A percentile compares a stretch with the other conserved stretches of the same genome.
These are phyloP conservation scores for Digitonthophagus gazella DNA, from an alignment of 2,888 invertebrate genomes.

Conservation along the genomic window DNA sequence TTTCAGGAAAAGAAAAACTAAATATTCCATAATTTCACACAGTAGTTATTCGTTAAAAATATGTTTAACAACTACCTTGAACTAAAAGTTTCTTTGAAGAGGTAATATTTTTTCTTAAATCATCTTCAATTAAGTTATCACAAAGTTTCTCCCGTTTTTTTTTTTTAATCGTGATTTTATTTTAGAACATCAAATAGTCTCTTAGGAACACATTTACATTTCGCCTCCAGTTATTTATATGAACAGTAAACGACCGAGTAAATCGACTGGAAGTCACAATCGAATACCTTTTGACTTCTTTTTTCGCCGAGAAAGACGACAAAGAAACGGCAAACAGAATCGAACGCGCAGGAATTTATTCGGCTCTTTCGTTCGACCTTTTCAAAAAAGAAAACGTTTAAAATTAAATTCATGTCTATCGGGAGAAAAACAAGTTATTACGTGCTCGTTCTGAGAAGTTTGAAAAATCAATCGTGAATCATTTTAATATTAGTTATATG, in stretches of 20 bases:
- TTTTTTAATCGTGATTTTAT: neutral
- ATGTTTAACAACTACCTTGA: no score
- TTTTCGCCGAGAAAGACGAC: neutral
- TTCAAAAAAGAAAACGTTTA: neutral
- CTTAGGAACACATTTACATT: neutral
- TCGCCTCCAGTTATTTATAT: neutral
- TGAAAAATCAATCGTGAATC: no score
- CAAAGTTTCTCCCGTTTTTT: no score
- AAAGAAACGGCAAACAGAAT: neutral
- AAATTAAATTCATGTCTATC: no score
- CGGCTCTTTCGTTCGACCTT: neutral
- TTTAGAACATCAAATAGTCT: neutral
- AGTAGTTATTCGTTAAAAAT: no score
- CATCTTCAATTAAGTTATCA: no score
- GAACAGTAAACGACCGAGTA: neutral
- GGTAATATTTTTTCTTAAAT: neutral
- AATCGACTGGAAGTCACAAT: neutral
- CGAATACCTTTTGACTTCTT: neutral
- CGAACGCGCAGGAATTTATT: neutral
- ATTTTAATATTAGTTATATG: no score
- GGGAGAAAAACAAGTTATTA: no score
- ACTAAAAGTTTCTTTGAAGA: no score
- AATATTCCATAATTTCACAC: no score
- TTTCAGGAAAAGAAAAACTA: no score
- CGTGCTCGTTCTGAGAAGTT: neutral